phyloP scores from a whole-genome alignment of 2,113 vertebrate genomes.

The Barnardius zonarius region DNA sequence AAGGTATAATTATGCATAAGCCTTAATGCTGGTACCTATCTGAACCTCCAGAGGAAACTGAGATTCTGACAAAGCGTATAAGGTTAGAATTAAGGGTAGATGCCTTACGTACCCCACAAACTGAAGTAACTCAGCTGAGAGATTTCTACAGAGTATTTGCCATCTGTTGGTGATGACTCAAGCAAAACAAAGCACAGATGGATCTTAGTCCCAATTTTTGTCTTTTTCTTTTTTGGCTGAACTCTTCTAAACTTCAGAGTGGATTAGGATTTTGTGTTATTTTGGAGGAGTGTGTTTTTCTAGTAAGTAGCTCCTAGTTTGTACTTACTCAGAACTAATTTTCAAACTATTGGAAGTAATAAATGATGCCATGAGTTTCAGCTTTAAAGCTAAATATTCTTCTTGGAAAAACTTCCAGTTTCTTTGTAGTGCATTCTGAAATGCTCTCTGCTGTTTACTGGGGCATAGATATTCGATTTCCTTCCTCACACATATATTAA shows the following conservation, averaged over 20 bases:
- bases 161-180: constrained; percentile 6
- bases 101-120: not conserved
- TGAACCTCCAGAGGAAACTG: not conserved
- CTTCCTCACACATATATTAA: not conserved
- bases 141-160: not conserved
- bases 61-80: not conserved
- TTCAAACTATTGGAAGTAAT: not conserved
- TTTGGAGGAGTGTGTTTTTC: not conserved
- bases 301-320: not conserved
- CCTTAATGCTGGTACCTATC: not conserved
- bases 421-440: not conserved
- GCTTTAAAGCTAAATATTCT: not conserved
- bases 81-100: not conserved
- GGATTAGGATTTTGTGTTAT: not conserved
- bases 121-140: not conserved
- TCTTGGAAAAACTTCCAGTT: not conserved
- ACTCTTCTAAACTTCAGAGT: not conserved
- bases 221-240: not conserved
- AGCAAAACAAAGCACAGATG: not conserved
- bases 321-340: not conserved
- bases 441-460: not conserved
- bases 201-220: not conserved
- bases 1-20: not conserved
- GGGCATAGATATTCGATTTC: not conserved
- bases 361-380: not conserved